Percentiles rank a stretch among this genome's conserved stretches.
These are phyloP conservation scores for Halictus quadricinctus DNA, from an alignment of 2,888 invertebrate genomes.

Conservation along the genomic window DNA sequence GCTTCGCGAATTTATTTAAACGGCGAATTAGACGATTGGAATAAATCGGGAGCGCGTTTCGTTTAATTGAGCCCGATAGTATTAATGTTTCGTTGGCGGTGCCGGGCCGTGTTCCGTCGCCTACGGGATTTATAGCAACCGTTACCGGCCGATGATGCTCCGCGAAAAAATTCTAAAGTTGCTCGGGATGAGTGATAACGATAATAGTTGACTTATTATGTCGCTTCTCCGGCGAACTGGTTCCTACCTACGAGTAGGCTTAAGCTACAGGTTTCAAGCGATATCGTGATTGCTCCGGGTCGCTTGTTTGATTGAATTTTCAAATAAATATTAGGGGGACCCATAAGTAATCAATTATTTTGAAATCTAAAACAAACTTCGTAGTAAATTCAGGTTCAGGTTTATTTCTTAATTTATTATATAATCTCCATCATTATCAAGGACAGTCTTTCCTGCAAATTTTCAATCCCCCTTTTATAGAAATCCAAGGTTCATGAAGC, in stretches of 20 bases:
- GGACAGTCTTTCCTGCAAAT: no score
- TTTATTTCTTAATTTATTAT: no score
- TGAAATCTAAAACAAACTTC: no score
- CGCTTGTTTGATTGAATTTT: no score
- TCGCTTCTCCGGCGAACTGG: slow-evolving; percentile 39
- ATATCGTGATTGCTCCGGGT: no score
- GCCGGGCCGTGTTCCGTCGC: slow-evolving; percentile 5
- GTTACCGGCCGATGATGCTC: slow-evolving; percentile 42
- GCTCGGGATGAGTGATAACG: slow-evolving; percentile 47
- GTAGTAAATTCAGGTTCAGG: no score
- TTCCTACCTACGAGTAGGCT: neutral
- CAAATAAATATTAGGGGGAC: no score
- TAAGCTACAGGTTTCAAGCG: neutral
- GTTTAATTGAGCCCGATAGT: slow-evolving; percentile 52
- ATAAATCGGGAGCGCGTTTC: slow-evolving; percentile 29
- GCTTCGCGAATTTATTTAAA: slow-evolving; percentile 34
- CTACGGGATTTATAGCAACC: slow-evolving; percentile 41
- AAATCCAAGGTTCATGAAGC: no score
- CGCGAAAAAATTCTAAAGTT: slow-evolving; percentile 37
- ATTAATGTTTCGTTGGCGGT: slow-evolving; percentile 39
- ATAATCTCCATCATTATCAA: no score
- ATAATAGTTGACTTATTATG: slow-evolving; percentile 43
- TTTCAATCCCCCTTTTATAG: no score
- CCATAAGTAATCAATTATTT: no score
- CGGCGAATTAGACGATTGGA: slow-evolving; percentile 33